Evolutionary conservation across 2,797 vertebrate species (phyloP).

Genomic region (Hydrophis major): DNA sequence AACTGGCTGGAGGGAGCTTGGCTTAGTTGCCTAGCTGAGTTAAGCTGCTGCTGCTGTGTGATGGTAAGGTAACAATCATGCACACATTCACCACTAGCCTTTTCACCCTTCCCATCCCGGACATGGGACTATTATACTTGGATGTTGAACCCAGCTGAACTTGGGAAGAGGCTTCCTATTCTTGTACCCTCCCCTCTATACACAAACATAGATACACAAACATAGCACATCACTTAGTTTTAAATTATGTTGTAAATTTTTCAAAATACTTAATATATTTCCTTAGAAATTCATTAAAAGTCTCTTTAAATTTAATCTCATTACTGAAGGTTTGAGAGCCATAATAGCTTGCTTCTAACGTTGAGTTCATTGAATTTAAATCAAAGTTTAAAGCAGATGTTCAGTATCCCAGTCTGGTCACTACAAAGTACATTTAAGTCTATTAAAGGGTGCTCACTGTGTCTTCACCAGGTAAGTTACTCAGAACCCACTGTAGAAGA

Average conservation of each 20-base stretch:
- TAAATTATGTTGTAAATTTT: background rate
- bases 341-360: background rate
- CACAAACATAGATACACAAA: background rate
- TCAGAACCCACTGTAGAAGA: background rate
- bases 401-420: background rate
- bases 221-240: background rate
- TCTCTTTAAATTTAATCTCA: background rate
- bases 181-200: background rate
- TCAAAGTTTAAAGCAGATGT: background rate
- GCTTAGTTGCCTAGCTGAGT: constrained; percentile 62
- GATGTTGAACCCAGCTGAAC: constrained; percentile 33
- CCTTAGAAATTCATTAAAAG: background rate
- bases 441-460: too few species aligned
- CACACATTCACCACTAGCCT: constrained; percentile 34
- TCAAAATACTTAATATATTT: background rate
- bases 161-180: background rate
- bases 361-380: background rate
- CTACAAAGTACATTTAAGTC: background rate
- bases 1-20: constrained; percentile 54
- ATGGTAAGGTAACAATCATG: constrained; percentile 40
- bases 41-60: constrained; percentile 54
- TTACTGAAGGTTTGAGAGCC: background rate
- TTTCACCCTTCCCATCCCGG: constrained; percentile 28
- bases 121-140: background rate
- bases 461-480: background rate